Evolutionary conservation across 2,888 invertebrate species (phyloP).

Genomic region (Brachypalpus laphriformis): DNA sequence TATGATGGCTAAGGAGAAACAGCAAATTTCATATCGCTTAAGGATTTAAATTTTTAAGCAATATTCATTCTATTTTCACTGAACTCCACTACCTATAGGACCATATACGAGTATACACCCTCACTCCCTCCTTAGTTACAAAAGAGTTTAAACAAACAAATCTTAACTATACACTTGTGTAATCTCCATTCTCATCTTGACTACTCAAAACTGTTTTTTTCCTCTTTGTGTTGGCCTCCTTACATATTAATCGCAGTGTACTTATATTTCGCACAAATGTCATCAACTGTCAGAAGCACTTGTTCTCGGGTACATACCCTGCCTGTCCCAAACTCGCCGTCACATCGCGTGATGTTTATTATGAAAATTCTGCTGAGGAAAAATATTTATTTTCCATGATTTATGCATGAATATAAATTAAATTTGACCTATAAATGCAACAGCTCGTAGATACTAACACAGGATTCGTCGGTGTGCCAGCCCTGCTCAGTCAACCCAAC

Average conservation of each 20-base stretch:
- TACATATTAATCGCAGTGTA: constrained; percentile 49
- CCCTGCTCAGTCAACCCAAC: not conserved
- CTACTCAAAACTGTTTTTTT: not conserved
- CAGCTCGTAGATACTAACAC: constrained; percentile 45
- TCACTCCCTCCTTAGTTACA: not conserved
- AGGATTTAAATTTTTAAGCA: not conserved
- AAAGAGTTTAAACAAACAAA: not conserved
- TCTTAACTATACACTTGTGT: not conserved
- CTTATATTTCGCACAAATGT: constrained; percentile 53
- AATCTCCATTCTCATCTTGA: not conserved
- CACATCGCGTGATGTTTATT: constrained; percentile 44
- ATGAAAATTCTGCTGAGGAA: constrained; percentile 52
- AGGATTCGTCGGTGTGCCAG: not conserved
- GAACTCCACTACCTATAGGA: not conserved
- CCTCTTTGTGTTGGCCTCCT: constrained; percentile 41
- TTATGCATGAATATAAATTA: constrained; percentile 73
- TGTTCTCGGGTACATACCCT: constrained; percentile 7
- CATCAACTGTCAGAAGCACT: constrained; percentile 68
- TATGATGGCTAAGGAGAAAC: too few species aligned
- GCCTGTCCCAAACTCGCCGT: not conserved
- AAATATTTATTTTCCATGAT: constrained; percentile 72
- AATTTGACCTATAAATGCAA: constrained; percentile 73
- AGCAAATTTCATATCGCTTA: too few species aligned
- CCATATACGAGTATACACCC: not conserved
- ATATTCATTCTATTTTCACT: not conserved